A percentile compares a stretch with the other conserved stretches of the same genome.
These are phyloP conservation scores for Gnathonemus echidnorhynchus DNA, from an alignment of 2,113 vertebrate genomes.

Conservation along the genomic window DNA sequence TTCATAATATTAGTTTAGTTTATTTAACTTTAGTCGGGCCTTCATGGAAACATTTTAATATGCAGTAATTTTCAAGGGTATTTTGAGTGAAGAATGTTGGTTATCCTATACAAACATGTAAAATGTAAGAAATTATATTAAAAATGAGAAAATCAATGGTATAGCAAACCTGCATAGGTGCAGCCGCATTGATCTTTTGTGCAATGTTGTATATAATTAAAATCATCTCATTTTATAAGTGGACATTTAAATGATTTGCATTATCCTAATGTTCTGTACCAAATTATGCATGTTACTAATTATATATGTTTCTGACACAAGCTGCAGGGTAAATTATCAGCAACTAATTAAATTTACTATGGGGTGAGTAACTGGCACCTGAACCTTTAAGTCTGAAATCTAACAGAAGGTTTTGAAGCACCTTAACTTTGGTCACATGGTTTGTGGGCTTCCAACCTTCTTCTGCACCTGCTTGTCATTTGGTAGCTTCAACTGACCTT, in stretches of 20 bases:
- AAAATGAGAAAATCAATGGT: neutral
- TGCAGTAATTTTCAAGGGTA: neutral
- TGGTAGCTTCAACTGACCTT: neutral
- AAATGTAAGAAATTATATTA: neutral
- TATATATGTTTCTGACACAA: neutral
- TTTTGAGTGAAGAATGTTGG: neutral
- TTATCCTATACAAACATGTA: neutral
- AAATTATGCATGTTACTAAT: neutral
- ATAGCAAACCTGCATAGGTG: neutral
- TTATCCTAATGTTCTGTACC: neutral
- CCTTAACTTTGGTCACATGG: neutral
- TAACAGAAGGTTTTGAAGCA: neutral
- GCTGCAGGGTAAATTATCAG: neutral
- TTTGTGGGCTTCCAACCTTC: too few species aligned
- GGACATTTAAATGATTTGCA: conserved; percentile 25
- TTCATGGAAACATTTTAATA: neutral
- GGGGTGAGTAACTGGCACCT: conserved; percentile 4
- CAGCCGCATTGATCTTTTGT: neutral
- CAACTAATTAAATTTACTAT: conserved; percentile 29
- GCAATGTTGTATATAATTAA: neutral
- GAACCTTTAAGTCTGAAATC: conserved; percentile 3
- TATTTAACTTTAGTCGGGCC: neutral
- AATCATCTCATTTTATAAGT: conserved; percentile 25
- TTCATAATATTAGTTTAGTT: neutral
- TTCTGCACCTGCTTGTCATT: neutral